phyloP scores from a whole-genome alignment of 2,888 invertebrate species.

The Rotaria macrura region DNA sequence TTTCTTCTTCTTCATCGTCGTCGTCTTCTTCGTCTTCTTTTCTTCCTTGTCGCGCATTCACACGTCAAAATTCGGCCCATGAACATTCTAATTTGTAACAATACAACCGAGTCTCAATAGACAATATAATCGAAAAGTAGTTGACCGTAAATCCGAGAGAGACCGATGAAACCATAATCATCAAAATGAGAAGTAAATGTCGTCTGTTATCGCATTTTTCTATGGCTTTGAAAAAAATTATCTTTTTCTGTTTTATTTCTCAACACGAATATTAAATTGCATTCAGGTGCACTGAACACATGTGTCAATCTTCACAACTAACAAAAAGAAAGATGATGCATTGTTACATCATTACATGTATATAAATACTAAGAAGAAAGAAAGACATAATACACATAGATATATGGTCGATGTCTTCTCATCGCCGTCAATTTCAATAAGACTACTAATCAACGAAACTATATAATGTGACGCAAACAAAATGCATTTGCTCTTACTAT shows the following conservation, averaged over 20 bases:
- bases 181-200: not conserved
- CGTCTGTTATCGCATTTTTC: not conserved
- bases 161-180: not conserved
- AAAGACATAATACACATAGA: not conserved
- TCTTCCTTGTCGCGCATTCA: not conserved
- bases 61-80: not conserved
- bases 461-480: not conserved
- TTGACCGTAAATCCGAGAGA: not conserved
- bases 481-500: not conserved
- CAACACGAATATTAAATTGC: not conserved
- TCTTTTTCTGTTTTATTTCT: not conserved
- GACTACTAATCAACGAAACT: not conserved
- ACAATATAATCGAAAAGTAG: not conserved
- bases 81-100: not conserved
- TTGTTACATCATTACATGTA: not conserved
- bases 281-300: not conserved
- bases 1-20: not conserved
- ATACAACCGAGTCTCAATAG: not conserved
- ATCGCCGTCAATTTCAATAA: constrained; percentile 6
- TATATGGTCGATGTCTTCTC: constrained; percentile 3
- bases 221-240: not conserved
- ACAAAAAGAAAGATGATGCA: not conserved
- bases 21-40: too few species aligned
- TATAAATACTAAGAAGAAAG: not conserved
- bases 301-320: not conserved